Evolutionary conservation across 2,888 invertebrate genomes (phyloP), one percentile per base, ranked within the genome.

Genomic region (Trichopoda pennipes): DNA sequence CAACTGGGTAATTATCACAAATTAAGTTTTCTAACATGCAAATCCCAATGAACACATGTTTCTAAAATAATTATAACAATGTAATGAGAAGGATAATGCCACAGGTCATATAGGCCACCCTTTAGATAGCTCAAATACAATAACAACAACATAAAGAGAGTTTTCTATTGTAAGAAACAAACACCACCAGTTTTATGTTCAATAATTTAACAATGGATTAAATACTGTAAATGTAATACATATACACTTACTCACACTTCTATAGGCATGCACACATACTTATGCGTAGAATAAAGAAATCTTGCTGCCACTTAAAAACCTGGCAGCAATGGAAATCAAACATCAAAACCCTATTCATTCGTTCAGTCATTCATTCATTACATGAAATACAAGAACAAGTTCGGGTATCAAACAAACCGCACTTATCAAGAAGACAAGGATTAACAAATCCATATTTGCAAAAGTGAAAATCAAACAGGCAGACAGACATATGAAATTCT

Each of bases 391-490:
- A 47, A 49, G 47, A 35, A 12, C 3, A 66, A 64, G 55, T 63
- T 73, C 28, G 74, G 51, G 72, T 66, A 72, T 76, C 88, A 84
- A 84, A 84, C 85, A 83, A 89, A 89, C 89, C 89, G 88, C 89
- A 89, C 89, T 89, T 89, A 89, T 89, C 89, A 89, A 87, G 88
- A 88, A 88, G 88, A 88, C 66, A 69, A 75, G 89, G 89, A 89
- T 89, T 89, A 89, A 88, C 88, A 89, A 89, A 89, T 89, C 89
- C 88, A 89, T 70, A 56, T 87, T 79, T 88, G 87, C 89, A 89
- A 89, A 70, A 89, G 88, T 89, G 88, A 88, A 70, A 70, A 89
- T 89, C 89, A 89, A 88, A 88, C 77, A 69, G 73, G 61, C 74
- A 53, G 38, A 32, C 49, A 51, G 9, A 44, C 23, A 64, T 21